phyloP scores from a whole-genome alignment of 1,140 invertebrate genomes.

The Stegodyphus dumicola region DNA sequence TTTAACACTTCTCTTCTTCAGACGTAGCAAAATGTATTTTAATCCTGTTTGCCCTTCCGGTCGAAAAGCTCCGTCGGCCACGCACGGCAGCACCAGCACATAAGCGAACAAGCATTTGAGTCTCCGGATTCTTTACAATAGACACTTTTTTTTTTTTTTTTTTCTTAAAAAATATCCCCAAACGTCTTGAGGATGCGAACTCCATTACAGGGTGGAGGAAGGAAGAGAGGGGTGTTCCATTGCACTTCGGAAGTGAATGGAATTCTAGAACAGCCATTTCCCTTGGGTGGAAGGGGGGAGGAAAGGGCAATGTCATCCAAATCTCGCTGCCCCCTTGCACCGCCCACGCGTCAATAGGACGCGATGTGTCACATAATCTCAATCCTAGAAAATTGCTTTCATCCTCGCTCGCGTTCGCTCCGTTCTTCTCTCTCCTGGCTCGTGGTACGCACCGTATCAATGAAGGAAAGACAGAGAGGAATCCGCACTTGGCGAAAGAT shows the following conservation, averaged over 20 bases:
- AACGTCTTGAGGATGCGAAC: slow-evolving; percentile 24
- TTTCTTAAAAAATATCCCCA: not conserved
- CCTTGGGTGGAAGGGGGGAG: slow-evolving; percentile 37
- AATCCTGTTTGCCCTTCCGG: no score
- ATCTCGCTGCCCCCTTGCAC: slow-evolving; percentile 1
- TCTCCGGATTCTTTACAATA: no score
- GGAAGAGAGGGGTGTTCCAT: slow-evolving; percentile 33
- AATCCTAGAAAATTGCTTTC: slow-evolving; percentile 58
- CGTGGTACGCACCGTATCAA: not conserved
- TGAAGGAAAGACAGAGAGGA: not conserved
- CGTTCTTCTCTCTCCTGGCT: no score
- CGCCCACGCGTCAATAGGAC: slow-evolving; percentile 46
- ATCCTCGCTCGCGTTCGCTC: slow-evolving; percentile 1
- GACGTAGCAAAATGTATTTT: no score
- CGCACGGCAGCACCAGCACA: no score
- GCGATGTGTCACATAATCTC: slow-evolving; percentile 59
- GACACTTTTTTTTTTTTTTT: not conserved
- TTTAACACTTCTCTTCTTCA: no score
- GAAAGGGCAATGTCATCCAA: slow-evolving; percentile 48
- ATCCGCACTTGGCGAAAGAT: no score
- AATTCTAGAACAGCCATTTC: slow-evolving; percentile 58
- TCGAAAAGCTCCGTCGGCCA: no score
- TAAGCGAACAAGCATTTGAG: no score
- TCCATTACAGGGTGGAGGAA: slow-evolving; percentile 15
- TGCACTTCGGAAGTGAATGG: slow-evolving; percentile 55